A percentile compares a stretch with the other conserved stretches of the same genome.
Conservation (phyloP, 2,888 invertebrate genomes). For the Steinernema hermaphroditum region DNA sequence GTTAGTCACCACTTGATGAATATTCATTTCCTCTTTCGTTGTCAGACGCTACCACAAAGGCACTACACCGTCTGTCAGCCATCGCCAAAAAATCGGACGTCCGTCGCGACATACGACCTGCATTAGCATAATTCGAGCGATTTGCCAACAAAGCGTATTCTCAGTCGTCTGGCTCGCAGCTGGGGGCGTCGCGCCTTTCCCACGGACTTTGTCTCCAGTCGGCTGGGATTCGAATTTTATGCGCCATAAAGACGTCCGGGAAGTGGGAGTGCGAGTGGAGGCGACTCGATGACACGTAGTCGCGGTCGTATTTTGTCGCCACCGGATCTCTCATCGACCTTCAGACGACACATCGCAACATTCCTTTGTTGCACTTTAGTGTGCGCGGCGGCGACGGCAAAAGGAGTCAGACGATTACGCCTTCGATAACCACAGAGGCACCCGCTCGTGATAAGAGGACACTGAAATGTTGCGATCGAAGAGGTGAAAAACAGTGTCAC, state of each 20-base stretch:
- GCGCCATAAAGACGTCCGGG: constrained; percentile 10
- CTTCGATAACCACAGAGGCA: constrained; percentile 17
- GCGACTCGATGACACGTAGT: neutral
- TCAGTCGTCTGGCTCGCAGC: too few relatives aligned
- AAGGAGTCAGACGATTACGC: neutral
- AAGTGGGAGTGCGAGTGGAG: neutral
- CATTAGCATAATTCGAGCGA: constrained; percentile 12
- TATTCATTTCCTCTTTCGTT: too few relatives aligned
- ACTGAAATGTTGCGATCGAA: neutral
- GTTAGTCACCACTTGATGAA: too few relatives aligned
- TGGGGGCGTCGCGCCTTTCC: neutral
- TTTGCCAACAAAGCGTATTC: neutral
- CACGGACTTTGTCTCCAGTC: neutral
- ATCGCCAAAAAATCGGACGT: neutral
- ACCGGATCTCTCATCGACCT: constrained; percentile 6
- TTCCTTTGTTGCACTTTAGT: constrained; percentile 31
- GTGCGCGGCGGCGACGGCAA: neutral
- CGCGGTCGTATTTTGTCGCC: neutral
- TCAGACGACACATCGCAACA: constrained; percentile 33
- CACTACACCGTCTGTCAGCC: neutral
- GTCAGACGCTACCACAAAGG: too few relatives aligned
- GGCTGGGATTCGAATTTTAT: neutral
- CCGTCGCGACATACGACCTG: neutral
- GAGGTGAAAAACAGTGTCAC: neutral
- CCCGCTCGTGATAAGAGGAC: constrained; percentile 7